A percentile compares a stretch with the other conserved stretches of the same genome.
phyloP scores from a whole-genome alignment of 2,888 invertebrate genomes.

The Octodonta nipae region DNA sequence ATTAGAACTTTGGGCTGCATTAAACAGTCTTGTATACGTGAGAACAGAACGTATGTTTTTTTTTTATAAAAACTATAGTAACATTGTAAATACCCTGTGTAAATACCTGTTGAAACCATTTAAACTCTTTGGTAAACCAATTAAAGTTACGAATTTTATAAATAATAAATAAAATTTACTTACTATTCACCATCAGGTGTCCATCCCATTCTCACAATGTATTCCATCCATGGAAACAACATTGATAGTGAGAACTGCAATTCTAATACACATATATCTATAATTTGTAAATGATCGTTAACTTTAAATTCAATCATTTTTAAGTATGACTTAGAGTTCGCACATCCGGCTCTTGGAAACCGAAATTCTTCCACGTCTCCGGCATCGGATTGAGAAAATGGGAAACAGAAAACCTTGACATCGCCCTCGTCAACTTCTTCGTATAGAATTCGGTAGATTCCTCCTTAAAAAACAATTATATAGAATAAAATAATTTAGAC shows the following conservation, averaged over 20 bases:
- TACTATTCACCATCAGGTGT: constrained; percentile 80
- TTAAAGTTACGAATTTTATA: too few relatives aligned
- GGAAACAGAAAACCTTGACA: constrained; percentile 82
- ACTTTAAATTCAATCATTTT: constrained; percentile 73
- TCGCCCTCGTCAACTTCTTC: constrained; percentile 81
- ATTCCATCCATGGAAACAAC: constrained; percentile 87
- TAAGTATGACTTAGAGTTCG: constrained; percentile 79
- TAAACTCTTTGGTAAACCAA: too few relatives aligned
- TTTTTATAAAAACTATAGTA: too few relatives aligned
- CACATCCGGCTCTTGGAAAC: constrained; percentile 77
- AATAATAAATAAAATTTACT: too few relatives aligned
- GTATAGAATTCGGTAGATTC: constrained; percentile 66
- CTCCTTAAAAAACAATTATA: constrained; percentile 40
- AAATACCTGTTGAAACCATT: too few relatives aligned
- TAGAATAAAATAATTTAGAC: constrained; percentile 3
- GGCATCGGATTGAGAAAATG: constrained; percentile 64
- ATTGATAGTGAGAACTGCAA: constrained; percentile 62
- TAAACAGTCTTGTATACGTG: too few relatives aligned
- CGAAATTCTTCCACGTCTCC: constrained; percentile 76
- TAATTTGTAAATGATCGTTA: constrained; percentile 50
- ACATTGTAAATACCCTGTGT: too few relatives aligned
- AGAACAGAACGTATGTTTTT: too few relatives aligned
- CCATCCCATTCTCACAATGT: constrained; percentile 91
- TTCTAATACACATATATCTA: constrained; percentile 62
- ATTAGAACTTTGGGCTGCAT: too few relatives aligned